Evolutionary conservation across 2,113 vertebrate species (phyloP), one percentile per base, ranked within the genome.

Genomic region (Peromyscus californicus): DNA sequence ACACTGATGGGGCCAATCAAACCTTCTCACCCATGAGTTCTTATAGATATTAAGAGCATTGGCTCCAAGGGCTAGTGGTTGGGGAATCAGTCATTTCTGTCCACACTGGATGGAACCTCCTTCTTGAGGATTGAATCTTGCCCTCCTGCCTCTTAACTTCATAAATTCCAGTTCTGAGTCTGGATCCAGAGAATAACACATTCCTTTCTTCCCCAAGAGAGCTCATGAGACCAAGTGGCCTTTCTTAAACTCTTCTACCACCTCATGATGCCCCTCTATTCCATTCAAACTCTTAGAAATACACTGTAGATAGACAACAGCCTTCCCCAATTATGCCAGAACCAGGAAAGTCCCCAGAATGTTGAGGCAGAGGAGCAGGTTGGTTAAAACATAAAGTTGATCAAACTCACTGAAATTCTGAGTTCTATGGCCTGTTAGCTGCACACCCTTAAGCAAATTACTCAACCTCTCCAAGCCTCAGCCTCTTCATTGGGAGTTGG

Each of bases 1-100:
- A 84, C 65, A 90, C 90, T 59, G 57, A 84, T 24, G 42, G 36
- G 72, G 74, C 39, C 92, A 82, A 89, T 88, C 45, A 61, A 95
- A 70, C 8, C 29, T 79, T 54, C 88, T 72, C 82, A 65, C 31
- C 82, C 33, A 21, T 65, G 12, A 75, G 33, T 92, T 83, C 92
- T 69, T 88, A 69, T 21, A 54, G 84, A 65, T 86, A 80, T 4
- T 36, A 80, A 95, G 83, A 91, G 36, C 42, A 79, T 15, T 88
- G 45, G 36, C 39, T 92, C 31, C 17, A 84, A 95, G 22, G 48
- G 26, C 65, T 31, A 22, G 59, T 15, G 11, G 15, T 29, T 29
- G 22, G 57, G 12, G 0, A 22, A 26, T n/a, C 4, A 17, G 26
- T 19, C 24, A 13, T 79, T 79, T 72, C 78, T 79, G 74, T 29